Conservation (phyloP, 2,888 invertebrate species). For the Ectemnius continuus region DNA sequence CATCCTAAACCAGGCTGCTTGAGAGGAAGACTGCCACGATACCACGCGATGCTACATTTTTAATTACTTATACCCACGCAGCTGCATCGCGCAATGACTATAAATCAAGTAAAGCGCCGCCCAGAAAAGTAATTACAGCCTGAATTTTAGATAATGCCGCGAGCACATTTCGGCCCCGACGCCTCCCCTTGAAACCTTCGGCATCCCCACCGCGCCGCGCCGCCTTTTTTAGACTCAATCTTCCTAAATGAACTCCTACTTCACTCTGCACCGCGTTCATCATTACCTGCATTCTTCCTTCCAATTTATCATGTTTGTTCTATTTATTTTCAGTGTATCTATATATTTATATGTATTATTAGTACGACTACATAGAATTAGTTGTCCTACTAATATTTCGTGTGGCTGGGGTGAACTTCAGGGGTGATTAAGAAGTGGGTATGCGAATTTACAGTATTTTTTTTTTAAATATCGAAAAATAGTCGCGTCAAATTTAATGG, state of each 20-base stretch:
- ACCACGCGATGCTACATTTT: conserved; percentile 78
- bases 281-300: too few species aligned
- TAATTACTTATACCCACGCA: conserved; percentile 79
- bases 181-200: conserved; percentile 24
- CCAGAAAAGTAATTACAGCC: conserved; percentile 78
- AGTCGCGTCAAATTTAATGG: too few species aligned
- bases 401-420: too few species aligned
- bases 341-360: too few species aligned
- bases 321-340: too few species aligned
- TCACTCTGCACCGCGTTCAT: too few species aligned
- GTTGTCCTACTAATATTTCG: too few species aligned
- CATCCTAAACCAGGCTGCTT: conserved; percentile 58
- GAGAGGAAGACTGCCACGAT: conserved; percentile 58
- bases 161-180: conserved; percentile 69
- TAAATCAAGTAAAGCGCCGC: conserved; percentile 77
- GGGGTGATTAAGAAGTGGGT: too few species aligned
- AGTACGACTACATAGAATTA: too few species aligned
- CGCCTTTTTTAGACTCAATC: conserved; percentile 40
- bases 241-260: conserved; percentile 42
- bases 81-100: conserved; percentile 78
- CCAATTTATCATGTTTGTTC: conserved; percentile 1
- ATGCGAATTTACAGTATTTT: too few species aligned
- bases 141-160: conserved; percentile 79
- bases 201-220: conserved; percentile 39
- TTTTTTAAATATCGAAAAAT: too few species aligned